Evolutionary conservation across 2,888 invertebrate species (phyloP).

Genomic region (Dasypolia templi): DNA sequence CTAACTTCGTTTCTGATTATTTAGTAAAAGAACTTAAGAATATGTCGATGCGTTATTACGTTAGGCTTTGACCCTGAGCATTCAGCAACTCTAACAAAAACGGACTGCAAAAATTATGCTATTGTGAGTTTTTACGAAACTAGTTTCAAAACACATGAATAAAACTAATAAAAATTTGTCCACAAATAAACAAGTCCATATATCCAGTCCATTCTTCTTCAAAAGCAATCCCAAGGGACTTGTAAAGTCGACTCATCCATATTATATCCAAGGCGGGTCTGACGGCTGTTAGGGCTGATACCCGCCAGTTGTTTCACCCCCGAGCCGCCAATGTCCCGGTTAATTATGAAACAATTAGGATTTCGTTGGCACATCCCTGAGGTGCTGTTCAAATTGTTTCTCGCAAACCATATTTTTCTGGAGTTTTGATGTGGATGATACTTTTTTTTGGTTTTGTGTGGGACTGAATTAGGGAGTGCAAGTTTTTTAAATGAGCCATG

Average conservation of each 20-base stretch:
- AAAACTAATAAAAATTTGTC: neutral
- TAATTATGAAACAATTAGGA: constrained; percentile 65
- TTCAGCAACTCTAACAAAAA: neutral
- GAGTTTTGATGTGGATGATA: neutral
- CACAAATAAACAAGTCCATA: neutral
- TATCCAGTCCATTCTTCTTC: neutral
- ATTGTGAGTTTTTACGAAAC: neutral
- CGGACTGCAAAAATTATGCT: too few species aligned
- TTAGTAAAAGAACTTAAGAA: too few species aligned
- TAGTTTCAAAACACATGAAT: neutral
- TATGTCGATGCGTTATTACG: neutral
- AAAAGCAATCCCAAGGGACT: constrained; percentile 32
- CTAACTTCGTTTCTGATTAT: too few species aligned
- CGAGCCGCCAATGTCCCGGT: constrained; percentile 38
- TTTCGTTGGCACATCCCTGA: constrained; percentile 48
- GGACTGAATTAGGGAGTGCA: neutral
- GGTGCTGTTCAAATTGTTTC: constrained; percentile 42
- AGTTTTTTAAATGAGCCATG: neutral
- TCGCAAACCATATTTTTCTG: neutral
- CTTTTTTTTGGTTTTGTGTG: neutral
- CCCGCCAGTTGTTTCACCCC: constrained; percentile 37
- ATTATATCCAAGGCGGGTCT: constrained; percentile 39
- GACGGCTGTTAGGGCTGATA: constrained; percentile 34
- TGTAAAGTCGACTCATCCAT: constrained; percentile 27
- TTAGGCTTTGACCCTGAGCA: neutral